phyloP scores from a whole-genome alignment of 1,140 invertebrate species.

The Cephus cinctus region DNA sequence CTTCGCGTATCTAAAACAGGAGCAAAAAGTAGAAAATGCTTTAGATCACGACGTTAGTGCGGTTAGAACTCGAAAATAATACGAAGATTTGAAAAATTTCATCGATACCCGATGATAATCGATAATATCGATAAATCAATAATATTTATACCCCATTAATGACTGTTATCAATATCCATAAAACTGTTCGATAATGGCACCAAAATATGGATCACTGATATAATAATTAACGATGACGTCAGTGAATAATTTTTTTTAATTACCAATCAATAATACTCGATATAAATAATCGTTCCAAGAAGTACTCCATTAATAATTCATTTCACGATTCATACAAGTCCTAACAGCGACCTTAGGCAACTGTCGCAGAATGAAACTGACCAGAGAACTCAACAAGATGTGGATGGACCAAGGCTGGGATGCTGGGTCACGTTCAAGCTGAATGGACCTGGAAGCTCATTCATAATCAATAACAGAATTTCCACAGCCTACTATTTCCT shows the following conservation, averaged over 20 bases:
- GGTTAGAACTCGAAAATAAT: constrained; percentile 13
- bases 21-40: constrained; percentile 13
- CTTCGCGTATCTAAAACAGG: constrained; percentile 12
- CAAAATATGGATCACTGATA: too few species aligned
- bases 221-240: too few species aligned
- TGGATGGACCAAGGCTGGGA: constrained; percentile 33
- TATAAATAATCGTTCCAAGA: too few species aligned
- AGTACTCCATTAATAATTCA: too few species aligned
- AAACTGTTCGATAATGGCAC: too few species aligned
- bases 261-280: too few species aligned
- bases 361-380: constrained; percentile 36
- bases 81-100: too few species aligned
- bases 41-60: constrained; percentile 15
- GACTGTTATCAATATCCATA: too few species aligned
- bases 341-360: constrained; percentile 21
- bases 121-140: too few species aligned
- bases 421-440: constrained; percentile 41
- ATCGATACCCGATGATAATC: too few species aligned
- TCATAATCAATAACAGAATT: constrained; percentile 40
- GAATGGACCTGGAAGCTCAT: constrained; percentile 42
- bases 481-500: background rate
- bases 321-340: constrained; percentile 6
- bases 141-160: too few species aligned
- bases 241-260: too few species aligned
- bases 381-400: constrained; percentile 25